Evolutionary conservation across 2,797 vertebrate genomes (phyloP).

Genomic region (Monodelphis domestica): DNA sequence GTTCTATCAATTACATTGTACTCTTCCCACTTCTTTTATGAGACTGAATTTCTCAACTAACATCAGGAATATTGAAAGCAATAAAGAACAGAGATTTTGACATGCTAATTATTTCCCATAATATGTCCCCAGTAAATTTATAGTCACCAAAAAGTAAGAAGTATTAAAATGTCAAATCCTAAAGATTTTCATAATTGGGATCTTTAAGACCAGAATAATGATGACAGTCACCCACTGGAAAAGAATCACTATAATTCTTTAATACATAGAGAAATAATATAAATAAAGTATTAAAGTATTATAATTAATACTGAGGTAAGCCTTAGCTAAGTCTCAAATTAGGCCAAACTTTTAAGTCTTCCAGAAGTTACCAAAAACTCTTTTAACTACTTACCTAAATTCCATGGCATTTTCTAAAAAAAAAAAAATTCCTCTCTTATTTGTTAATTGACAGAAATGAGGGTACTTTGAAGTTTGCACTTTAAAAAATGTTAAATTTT

Average conservation of each 20-base stretch:
- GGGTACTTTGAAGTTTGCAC: too few species aligned
- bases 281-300: neutral
- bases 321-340: neutral
- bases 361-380: neutral
- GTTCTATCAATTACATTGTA: neutral
- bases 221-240: neutral
- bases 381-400: neutral
- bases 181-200: constrained; percentile 12
- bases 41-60: neutral
- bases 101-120: neutral
- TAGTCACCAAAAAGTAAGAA: constrained; percentile 18
- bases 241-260: neutral
- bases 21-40: neutral
- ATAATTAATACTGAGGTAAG: neutral
- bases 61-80: neutral
- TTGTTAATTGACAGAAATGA: too few species aligned
- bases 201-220: constrained; percentile 9
- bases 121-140: neutral
- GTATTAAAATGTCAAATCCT: neutral
- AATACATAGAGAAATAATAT: neutral
- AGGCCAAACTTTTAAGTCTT: neutral
- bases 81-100: neutral
- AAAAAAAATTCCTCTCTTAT: neutral
- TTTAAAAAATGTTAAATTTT: too few species aligned
- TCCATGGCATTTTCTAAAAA: neutral